Evolutionary conservation across 2,113 vertebrate genomes (phyloP).

Genomic region (Forbesichthys agassizii): DNA sequence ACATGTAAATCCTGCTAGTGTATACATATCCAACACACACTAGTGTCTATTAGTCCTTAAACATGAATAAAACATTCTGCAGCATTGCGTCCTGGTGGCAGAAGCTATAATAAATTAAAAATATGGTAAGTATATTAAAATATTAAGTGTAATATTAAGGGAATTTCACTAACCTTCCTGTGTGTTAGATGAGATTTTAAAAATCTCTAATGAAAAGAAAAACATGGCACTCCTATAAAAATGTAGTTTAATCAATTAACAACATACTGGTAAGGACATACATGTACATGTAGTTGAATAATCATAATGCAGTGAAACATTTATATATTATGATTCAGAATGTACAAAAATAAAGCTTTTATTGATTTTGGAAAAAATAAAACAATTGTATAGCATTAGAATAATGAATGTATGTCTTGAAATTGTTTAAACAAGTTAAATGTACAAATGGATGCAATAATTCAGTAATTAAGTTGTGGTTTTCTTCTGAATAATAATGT

Average conservation of each 20-base stretch:
- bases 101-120: slow-evolving; percentile 35
- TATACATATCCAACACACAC: background rate
- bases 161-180: slow-evolving; percentile 64
- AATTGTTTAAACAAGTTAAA: slow-evolving; percentile 28
- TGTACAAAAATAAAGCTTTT: slow-evolving; percentile 82
- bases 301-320: slow-evolving; percentile 59
- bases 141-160: slow-evolving; percentile 51
- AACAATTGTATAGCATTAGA: slow-evolving; percentile 50
- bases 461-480: background rate
- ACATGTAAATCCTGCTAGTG: background rate
- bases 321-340: slow-evolving; percentile 76
- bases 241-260: slow-evolving; percentile 53
- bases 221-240: slow-evolving; percentile 23
- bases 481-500: slow-evolving; percentile 15
- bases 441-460: slow-evolving; percentile 38
- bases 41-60: background rate
- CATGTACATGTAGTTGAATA: slow-evolving; percentile 60
- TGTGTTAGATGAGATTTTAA: slow-evolving; percentile 20
- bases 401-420: slow-evolving; percentile 37
- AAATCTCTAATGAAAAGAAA: slow-evolving; percentile 12
- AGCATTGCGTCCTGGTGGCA: slow-evolving; percentile 6
- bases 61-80: slow-evolving; percentile 1
- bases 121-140: slow-evolving; percentile 42
- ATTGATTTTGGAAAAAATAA: slow-evolving; percentile 60
- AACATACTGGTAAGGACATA: slow-evolving; percentile 39